Evolutionary conservation across 2,113 vertebrate species (phyloP).

Genomic region (Gnathochromis pfefferi): DNA sequence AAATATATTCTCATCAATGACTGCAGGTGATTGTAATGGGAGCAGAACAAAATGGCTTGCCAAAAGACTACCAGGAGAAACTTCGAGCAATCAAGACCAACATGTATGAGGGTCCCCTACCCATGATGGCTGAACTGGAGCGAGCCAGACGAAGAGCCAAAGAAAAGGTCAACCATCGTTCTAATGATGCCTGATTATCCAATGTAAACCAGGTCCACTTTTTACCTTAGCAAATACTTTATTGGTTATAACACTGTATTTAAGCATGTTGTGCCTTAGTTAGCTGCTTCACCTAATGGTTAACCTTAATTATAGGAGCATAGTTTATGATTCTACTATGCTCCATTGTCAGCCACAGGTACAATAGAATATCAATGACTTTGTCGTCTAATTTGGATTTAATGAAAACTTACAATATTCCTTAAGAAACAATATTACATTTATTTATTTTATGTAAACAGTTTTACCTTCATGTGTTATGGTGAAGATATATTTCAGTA

Average conservation of each 20-base stretch:
- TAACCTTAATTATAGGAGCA: background rate
- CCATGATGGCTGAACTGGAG: slow-evolving; percentile 75
- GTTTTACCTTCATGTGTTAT: background rate
- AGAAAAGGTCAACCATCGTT: background rate
- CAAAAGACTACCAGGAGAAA: slow-evolving; percentile 66
- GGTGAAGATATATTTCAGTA: background rate
- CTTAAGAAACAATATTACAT: background rate
- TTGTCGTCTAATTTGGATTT: background rate
- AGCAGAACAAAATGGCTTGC: slow-evolving; percentile 65
- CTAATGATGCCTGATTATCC: background rate
- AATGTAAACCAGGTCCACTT: background rate
- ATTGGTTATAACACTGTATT: background rate
- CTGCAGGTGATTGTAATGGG: slow-evolving; percentile 70
- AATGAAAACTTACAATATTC: background rate
- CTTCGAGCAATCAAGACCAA: slow-evolving; percentile 63
- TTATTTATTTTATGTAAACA: background rate
- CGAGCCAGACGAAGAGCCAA: slow-evolving; percentile 15
- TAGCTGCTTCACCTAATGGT: background rate
- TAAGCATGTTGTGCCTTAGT: background rate
- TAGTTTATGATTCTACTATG: background rate
- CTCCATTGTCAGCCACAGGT: background rate
- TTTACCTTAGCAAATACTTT: background rate
- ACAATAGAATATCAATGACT: background rate
- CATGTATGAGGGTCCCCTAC: slow-evolving; percentile 61
- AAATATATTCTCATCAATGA: background rate